Percentiles rank a stretch among this genome's conserved stretches.
These are phyloP conservation scores for Platalea minor DNA, from an alignment of 2,797 vertebrate genomes.

Conservation along the genomic window DNA sequence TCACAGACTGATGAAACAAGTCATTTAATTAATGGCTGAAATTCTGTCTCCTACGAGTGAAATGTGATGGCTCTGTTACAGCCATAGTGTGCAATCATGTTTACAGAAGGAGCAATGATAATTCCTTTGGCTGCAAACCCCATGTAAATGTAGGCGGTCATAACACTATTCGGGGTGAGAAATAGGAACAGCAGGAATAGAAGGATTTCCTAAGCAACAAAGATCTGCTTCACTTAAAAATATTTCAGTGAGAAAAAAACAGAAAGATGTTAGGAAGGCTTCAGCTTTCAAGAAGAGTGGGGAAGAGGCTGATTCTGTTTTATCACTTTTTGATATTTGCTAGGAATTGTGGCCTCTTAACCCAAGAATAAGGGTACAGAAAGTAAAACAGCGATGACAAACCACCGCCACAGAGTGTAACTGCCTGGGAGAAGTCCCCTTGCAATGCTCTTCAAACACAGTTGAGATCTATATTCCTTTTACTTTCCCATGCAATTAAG, in stretches of 20 bases:
- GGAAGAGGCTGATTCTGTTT: background rate
- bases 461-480: background rate
- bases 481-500: background rate
- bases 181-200: constrained; percentile 26
- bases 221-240: constrained; percentile 34
- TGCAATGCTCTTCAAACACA: background rate
- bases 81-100: background rate
- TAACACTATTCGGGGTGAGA: background rate
- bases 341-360: background rate
- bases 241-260: background rate
- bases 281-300: background rate
- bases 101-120: background rate
- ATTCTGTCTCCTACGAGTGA: background rate
- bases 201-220: constrained; percentile 59
- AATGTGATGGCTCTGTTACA: background rate
- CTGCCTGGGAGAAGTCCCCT: background rate
- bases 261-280: background rate
- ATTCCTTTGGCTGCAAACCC: constrained; percentile 6
- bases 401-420: background rate
- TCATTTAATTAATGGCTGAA: background rate
- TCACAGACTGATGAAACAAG: background rate
- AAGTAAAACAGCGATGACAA: background rate
- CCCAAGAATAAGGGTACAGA: background rate
- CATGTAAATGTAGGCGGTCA: background rate
- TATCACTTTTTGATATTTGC: background rate